Evolutionary conservation across 2,888 invertebrate species (phyloP).

Genomic region (Pecten maximus): DNA sequence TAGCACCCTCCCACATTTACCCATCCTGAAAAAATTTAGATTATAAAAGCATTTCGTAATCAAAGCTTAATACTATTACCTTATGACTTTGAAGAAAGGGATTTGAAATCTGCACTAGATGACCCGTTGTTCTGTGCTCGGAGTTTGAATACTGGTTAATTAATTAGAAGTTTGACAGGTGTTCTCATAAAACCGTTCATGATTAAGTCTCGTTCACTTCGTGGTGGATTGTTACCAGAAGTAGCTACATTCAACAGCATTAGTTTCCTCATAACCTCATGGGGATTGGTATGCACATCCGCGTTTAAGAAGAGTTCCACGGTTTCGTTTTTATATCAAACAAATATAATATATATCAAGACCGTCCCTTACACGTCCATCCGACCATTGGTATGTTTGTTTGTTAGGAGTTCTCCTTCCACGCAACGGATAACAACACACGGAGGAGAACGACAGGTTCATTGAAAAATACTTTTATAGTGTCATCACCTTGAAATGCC

Average conservation of each 20-base stretch:
- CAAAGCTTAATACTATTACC: background rate
- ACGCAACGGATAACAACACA: no score
- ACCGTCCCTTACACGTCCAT: no score
- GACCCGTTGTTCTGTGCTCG: background rate
- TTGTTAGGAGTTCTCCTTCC: no score
- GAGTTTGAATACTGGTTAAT: background rate
- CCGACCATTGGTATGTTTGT: no score
- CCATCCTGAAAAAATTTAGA: background rate
- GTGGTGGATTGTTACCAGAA: background rate
- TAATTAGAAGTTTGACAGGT: background rate
- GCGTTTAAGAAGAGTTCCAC: no score
- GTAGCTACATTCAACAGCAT: background rate
- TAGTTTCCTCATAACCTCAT: no score
- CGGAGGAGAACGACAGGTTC: no score
- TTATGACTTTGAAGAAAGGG: background rate
- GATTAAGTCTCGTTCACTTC: background rate
- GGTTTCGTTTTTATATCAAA: no score
- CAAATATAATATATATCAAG: no score
- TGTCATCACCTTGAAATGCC: no score
- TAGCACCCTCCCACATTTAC: background rate
- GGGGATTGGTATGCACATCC: no score
- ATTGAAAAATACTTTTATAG: no score
- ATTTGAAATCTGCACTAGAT: background rate
- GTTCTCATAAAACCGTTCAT: background rate
- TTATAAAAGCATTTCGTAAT: background rate